Percentiles rank a stretch among this genome's conserved stretches.
phyloP scores from a whole-genome alignment of 2,797 vertebrate species.

The Paratrypauchen microcephalus region DNA sequence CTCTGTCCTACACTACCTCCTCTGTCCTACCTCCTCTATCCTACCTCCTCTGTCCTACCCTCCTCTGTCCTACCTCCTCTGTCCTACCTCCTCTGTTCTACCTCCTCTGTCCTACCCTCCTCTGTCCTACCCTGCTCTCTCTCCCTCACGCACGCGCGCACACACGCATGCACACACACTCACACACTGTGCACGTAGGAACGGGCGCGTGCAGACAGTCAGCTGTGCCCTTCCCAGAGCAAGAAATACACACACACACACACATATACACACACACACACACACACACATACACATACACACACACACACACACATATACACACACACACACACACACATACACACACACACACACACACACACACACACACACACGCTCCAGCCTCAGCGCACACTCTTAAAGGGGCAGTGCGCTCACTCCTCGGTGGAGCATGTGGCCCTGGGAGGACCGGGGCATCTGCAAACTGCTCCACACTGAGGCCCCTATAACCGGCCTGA shows the following conservation, averaged over 20 bases:
- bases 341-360: constrained; percentile 15
- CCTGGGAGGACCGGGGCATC: constrained; percentile 3
- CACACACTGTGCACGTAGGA: too few species aligned
- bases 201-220: constrained; percentile 67
- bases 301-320: constrained; percentile 60
- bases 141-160: constrained; percentile 17
- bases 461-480: neutral
- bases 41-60: too few species aligned
- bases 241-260: constrained; percentile 65
- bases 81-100: too few species aligned
- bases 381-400: constrained; percentile 66
- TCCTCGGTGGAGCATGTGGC: constrained; percentile 27
- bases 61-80: too few species aligned
- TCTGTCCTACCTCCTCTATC: too few species aligned
- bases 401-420: constrained; percentile 67
- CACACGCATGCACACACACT: constrained; percentile 9
- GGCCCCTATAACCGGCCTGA: neutral
- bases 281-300: constrained; percentile 50
- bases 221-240: constrained; percentile 78
- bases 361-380: constrained; percentile 55
- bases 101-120: too few species aligned
- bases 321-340: constrained; percentile 43
- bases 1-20: too few species aligned
- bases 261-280: constrained; percentile 42
- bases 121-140: constrained; percentile 20